Base-by-base conservation (phyloP, 2,113 vertebrate species). In the Syngnathus typhle region DNA sequence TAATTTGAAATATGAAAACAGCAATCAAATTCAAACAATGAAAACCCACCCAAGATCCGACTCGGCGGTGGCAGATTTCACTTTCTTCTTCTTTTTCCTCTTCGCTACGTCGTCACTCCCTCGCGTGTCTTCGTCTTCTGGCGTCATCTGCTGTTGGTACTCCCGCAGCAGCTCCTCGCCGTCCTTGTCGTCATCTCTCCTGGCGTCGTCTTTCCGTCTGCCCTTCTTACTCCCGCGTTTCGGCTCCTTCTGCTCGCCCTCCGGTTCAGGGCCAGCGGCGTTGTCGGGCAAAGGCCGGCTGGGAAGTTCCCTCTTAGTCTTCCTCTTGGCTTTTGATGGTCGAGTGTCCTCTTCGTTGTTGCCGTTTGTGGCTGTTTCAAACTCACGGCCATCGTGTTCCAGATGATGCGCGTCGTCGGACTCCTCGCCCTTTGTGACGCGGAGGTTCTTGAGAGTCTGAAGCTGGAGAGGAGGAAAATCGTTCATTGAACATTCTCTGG, bases 41-140 rank as follows among this genome's bases (percentile, higher is more conserved):
- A 39, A 11, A 77, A 7, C 37, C 62, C 88, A 99, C 96, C 94
- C 93, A 71, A 76, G 82, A 83, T 94, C 92, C 52, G 80, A 81
- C 66, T 94, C 89, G 65, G 80, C 75, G 37, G 75, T 69, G 32
- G 27, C 65, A 75, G 90, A 89, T 82, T 91, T 94, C 55, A 92
- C 88, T 85, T 56, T 55, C 18, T 95, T 95, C 82, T 93, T 95
- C 78, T 94, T 96, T 70, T 90, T 92, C 83, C 92, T 98, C 84
- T 92, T 93, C 2, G 83, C 87, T 11, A 85, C 69, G 59, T 95
- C 91, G 81, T 89, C 94, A 72, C 89, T 94, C 64, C 93, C 62
- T 77, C 90, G 85, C 78, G 89, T 88, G 68, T 82, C 88, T 46
- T 92, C 88, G 76, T 95, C 93, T 69, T 95, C 92, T 82, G 93